Evolutionary conservation across 92 coral and sea anemone genomes (phyloP).

Genomic region (Paragorgia papillata): DNA sequence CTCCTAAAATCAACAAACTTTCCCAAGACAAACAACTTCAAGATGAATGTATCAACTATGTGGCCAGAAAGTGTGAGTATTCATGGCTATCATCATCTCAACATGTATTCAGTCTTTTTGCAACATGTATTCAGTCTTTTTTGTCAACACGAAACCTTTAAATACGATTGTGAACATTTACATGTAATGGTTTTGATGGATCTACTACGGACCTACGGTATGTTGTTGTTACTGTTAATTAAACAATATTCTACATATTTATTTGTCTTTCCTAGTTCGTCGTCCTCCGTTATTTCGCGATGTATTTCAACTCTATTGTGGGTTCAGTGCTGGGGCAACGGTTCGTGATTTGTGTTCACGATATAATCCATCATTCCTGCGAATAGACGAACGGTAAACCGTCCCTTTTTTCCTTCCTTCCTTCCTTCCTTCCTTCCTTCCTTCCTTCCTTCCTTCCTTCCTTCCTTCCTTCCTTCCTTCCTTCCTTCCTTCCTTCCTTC

Average conservation of each 20-base stretch:
- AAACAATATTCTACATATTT: too few species aligned
- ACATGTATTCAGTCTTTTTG: too few species aligned
- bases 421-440: neutral
- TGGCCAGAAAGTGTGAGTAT: conserved; percentile 78
- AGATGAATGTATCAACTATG: conserved; percentile 83
- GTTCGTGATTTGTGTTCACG: conserved; percentile 94
- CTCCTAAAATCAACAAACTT: conserved; percentile 83
- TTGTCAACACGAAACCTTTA: too few species aligned
- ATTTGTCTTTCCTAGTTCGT: conserved; percentile 59
- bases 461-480: neutral
- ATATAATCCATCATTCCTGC: conserved; percentile 77
- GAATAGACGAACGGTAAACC: conserved; percentile 84
- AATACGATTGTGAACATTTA: too few species aligned
- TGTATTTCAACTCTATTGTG: conserved; percentile 90
- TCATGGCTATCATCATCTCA: too few species aligned
- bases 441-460: too few species aligned
- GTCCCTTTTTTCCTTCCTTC: neutral
- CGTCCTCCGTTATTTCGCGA: conserved; percentile 88
- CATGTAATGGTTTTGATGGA: too few species aligned
- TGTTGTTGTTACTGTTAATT: too few species aligned
- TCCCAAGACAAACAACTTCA: conserved; percentile 72
- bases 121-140: too few species aligned
- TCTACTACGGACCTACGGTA: too few species aligned
- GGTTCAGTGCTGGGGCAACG: conserved; percentile 94
- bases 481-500: too few species aligned